phyloP scores from a whole-genome alignment of 1,140 invertebrate genomes.

The Cataglyphis hispanica region DNA sequence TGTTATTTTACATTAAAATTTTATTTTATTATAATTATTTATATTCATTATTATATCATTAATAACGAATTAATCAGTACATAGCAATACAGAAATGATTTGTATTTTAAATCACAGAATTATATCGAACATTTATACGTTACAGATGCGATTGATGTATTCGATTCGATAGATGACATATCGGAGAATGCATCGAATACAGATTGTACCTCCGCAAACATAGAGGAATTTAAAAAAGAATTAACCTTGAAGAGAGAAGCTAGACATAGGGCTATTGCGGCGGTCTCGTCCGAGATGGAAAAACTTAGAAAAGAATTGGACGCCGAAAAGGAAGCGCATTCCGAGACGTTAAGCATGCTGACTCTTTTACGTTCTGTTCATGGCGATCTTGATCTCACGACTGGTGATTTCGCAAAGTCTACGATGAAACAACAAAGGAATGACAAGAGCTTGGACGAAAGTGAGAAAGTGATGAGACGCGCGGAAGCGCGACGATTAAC shows the following conservation, averaged over 20 bases:
- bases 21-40: too few relatives aligned
- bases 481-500: constrained; percentile 77
- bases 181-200: neutral
- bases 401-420: constrained; percentile 31
- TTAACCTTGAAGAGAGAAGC: constrained; percentile 83
- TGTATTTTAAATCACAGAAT: neutral
- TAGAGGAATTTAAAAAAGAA: constrained; percentile 85
- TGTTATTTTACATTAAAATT: neutral
- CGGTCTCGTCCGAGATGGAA: constrained; percentile 85
- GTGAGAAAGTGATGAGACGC: constrained; percentile 59
- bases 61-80: neutral
- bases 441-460: constrained; percentile 65
- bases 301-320: constrained; percentile 82
- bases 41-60: too few relatives aligned
- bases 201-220: constrained; percentile 23
- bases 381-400: constrained; percentile 40
- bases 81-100: neutral
- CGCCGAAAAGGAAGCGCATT: constrained; percentile 84
- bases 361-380: constrained; percentile 79
- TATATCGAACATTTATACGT: neutral
- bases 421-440: constrained; percentile 55
- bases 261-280: constrained; percentile 83
- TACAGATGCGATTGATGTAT: constrained; percentile 34
- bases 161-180: constrained; percentile 32
- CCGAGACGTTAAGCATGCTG: constrained; percentile 81